Evolutionary conservation across 2,113 vertebrate species (phyloP).

Genomic region (Trachemys scripta): DNA sequence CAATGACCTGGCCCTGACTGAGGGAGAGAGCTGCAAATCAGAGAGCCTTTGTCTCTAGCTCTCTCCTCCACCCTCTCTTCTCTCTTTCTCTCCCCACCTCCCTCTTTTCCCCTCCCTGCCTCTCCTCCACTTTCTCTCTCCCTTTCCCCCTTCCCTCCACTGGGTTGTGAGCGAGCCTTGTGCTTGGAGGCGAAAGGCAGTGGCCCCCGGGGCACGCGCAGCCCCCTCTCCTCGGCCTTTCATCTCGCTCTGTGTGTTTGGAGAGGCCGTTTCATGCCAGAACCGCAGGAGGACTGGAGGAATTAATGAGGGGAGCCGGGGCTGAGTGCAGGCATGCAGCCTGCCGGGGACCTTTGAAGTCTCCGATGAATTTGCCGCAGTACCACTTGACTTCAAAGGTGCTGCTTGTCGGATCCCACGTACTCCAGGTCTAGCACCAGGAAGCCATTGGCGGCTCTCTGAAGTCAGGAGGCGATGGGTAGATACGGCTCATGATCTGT

Average conservation of each 20-base stretch:
- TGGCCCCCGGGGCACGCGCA: background rate
- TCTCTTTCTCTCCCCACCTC: background rate
- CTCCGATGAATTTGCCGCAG: background rate
- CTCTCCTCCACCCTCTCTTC: background rate
- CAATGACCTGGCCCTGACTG: background rate
- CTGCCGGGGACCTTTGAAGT: constrained; percentile 58
- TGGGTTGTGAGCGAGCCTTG: background rate
- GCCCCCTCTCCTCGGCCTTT: background rate
- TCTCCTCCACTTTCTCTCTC: background rate
- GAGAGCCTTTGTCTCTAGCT: background rate
- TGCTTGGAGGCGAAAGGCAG: background rate
- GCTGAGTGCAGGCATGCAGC: background rate
- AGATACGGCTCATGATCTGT: background rate
- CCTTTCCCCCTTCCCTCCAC: background rate
- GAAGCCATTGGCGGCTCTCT: background rate
- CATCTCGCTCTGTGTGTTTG: background rate
- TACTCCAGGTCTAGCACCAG: background rate
- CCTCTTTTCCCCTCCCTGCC: background rate
- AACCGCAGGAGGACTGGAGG: background rate
- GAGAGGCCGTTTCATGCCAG: background rate
- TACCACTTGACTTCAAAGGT: constrained; percentile 60
- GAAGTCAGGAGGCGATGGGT: background rate
- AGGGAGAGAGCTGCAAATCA: background rate
- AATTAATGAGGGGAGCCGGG: constrained; percentile 26
- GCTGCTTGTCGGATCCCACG: background rate